Conservation (phyloP, 2,888 invertebrate genomes). For the Sylvicola cinctus region DNA sequence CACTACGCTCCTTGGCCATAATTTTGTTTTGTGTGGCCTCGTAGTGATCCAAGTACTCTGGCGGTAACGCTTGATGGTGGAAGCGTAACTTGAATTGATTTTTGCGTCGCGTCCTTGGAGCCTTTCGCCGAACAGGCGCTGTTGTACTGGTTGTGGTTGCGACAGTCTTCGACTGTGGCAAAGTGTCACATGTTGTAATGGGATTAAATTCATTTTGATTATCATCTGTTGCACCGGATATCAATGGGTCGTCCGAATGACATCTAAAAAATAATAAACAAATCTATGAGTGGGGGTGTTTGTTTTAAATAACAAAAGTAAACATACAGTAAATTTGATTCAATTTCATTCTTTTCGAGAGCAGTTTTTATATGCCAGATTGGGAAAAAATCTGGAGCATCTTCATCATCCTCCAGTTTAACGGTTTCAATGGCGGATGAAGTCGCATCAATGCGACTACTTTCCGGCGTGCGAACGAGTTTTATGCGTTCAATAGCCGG, state of each 20-base stretch:
- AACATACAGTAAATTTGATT: constrained; percentile 8
- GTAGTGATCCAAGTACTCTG: constrained; percentile 60
- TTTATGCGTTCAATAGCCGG: constrained; percentile 6
- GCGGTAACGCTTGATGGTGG: constrained; percentile 59
- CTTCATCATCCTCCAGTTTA: too few relatives aligned
- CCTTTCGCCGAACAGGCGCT: background rate
- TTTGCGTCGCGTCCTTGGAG: constrained; percentile 11
- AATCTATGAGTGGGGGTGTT: too few relatives aligned
- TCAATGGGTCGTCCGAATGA: constrained; percentile 24
- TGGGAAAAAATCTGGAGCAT: too few relatives aligned
- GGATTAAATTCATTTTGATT: constrained; percentile 7
- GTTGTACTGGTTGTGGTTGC: constrained; percentile 8
- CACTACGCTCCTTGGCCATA: background rate
- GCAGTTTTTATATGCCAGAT: constrained; percentile 1
- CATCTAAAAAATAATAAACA: background rate
- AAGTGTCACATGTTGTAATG: constrained; percentile 12
- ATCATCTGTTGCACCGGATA: constrained; percentile 20
- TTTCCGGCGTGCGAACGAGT: constrained; percentile 5
- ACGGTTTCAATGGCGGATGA: background rate
- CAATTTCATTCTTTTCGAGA: constrained; percentile 4
- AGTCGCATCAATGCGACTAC: background rate
- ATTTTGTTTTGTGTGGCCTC: constrained; percentile 42
- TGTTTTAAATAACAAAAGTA: too few relatives aligned
- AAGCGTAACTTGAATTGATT: constrained; percentile 57
- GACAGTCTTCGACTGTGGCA: constrained; percentile 15